Conservation (phyloP, 1,140 invertebrate species). For the Hyles euphorbiae region DNA sequence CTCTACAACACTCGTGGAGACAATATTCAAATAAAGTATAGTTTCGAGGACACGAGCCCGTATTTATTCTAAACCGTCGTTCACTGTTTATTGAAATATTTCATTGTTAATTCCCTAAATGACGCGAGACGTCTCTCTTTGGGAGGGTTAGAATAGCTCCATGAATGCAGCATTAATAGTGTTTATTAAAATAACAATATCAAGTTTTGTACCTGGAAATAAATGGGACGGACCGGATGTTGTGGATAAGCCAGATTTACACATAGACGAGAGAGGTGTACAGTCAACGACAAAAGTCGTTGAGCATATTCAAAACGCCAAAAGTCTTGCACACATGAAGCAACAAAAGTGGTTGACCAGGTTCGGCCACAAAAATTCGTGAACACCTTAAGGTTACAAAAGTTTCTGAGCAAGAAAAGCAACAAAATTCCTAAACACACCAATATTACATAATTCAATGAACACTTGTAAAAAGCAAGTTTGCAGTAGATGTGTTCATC, state of each 20-base stretch:
- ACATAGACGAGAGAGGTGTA: conserved; percentile 41
- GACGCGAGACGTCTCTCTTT: conserved; percentile 30
- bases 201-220: conserved; percentile 8
- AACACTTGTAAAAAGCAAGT: no score
- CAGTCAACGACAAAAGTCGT: no score
- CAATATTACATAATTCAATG: no score
- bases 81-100: conserved; percentile 70
- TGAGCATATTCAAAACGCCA: no score
- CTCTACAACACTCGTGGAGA: conserved; percentile 56
- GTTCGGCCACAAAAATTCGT: no score
- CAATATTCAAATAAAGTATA: conserved; percentile 67
- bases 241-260: conserved; percentile 54
- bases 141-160: conserved; percentile 42
- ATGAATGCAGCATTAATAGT: conserved; percentile 57
- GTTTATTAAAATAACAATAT: conserved; percentile 69
- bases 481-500: no score
- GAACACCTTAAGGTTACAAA: no score
- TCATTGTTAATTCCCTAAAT: conserved; percentile 68
- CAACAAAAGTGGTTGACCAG: no score
- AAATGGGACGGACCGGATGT: conserved; percentile 16
- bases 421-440: no score
- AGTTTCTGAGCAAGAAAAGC: no score
- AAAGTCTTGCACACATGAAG: no score
- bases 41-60: conserved; percentile 53
- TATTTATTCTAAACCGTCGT: conserved; percentile 57